Evolutionary conservation across 2,797 vertebrate species (phyloP), one percentile per base, ranked within the genome.

Genomic region (Coregonus suidteri): DNA sequence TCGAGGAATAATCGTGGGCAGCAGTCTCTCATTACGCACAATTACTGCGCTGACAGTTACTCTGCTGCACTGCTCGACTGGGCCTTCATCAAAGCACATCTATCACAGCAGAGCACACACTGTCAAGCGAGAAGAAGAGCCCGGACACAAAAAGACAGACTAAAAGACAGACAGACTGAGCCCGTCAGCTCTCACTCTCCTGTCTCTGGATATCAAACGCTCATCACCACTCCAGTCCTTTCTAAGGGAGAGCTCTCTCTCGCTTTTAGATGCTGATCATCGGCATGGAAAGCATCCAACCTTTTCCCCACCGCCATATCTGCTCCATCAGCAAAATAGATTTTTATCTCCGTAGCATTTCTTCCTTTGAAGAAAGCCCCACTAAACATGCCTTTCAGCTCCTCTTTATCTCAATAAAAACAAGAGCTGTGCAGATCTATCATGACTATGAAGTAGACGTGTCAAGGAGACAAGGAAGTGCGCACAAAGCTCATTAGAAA

Each of bases 291-390:
- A 80, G 65, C 66, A 54, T 83, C 82, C 77, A 75, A 56, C 73
- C 78, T 75, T 71, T 70, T 78, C 35, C 80, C 69, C 41, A 51
- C n/a, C 9, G 37, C 52, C 73, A 71, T 76, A 81, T 90, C 68
- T 88, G 81, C 87, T 71, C 53, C 37, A 84, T 91, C 90, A 90
- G 89, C 88, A 87, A 83, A 86, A 75, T 68, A 25, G 73, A 83
- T 81, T 76, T 41, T 78, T 80, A 47, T 81, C 73, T 81, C 77
- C 53, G 34, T 18, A 18, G 62, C 77, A 74, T 18, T 83, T 69
- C 78, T 77, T 75, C 75, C 82, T 79, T 82, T 67, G 82, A 84
- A 67, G 37, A n/a, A 37, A 76, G 68, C 62, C 65, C 73, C 51
- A 79, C 76, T 84, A 84, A 85, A 84, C 73, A 77, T 86, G 82